Evolutionary conservation across 2,113 vertebrate species (phyloP), one percentile per base, ranked within the genome.

Genomic region (Oryzias javanicus): DNA sequence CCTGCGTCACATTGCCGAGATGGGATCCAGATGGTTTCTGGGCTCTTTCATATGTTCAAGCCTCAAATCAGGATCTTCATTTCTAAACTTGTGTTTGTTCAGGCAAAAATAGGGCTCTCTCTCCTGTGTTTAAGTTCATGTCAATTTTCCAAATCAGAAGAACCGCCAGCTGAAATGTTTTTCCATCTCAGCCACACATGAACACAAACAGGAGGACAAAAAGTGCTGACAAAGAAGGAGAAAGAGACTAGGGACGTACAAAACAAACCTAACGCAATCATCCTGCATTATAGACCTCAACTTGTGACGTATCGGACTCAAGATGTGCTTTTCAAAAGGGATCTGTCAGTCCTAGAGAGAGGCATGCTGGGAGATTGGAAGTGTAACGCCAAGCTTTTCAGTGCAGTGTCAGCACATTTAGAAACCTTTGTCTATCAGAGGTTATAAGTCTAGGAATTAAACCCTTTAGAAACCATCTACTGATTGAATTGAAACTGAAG

Each of bases 371-470:
- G 54, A 61, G 42, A 63, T 40, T 19, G 42, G 48, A 6, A 16
- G 57, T 67, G 40, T 44, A 73, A 55, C 54, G 49, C 14, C 19
- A 29, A 16, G 29, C n/a, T 41, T 12, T 22, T 14, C 8, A 42
- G 16, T 25, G 2, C 45, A 42, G 18, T 51, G 51, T 67, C 29
- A 60, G 35, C 46, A 47, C 12, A 2, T 35, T 35, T 35, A 12
- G 35, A 12, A 35, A 35, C n/a, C 1, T 10, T 18, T 10, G 46
- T 47, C 67, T 29, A 66, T 24, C 48, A 40, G 18, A 50, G 25
- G 19, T 57, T 45, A 46, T 44, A 18, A 49, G 51, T 76, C 88
- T 67, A 70, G 60, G 45, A 81, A 81, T 45, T 50, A 49, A 46
- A 75, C 63, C 78, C 74, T 72, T 53, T 19, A 65, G 35, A 49